Base-by-base conservation (phyloP, 2,797 vertebrate genomes). In the Calcarius lapponicus region DNA sequence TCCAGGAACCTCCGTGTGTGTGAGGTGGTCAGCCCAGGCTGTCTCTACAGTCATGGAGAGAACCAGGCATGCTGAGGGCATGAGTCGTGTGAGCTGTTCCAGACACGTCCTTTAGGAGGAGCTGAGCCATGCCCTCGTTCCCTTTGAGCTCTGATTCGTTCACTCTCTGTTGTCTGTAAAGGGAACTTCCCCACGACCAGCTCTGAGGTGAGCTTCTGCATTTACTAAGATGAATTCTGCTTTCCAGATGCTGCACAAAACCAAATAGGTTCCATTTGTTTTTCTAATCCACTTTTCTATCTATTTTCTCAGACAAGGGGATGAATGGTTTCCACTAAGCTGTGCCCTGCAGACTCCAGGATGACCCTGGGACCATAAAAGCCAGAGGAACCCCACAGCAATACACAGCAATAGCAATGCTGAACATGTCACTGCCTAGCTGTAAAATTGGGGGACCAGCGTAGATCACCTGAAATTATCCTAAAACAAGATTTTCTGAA, bases 101-200 rank as follows among this genome's bases (percentile, higher is more conserved):
- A 51, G 47, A 17, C 4, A 25, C 10, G 3, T 80, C 53, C 73
- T 29, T 56, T 1, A 65, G 50, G n/a, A 91, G 48, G 13, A 69
- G 48, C 14, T 3, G 5, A 82, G 50, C 16, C 17, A 25, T 71
- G 17, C 29, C 54, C 42, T 25, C 9, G 2, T n/a, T 40, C 34
- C 38, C 21, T 38, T 50, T 65, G n/a, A 25, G 29, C 17, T 8
- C n/a, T 60, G 42, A 26, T 21, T n/a, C n/a, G n/a, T n/a, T 73
- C 0, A 0, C 24, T 67, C 45, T 31, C 67, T 0, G 0, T 7
- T 80, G 16, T 31, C 25, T 17, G 3, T 50, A 38, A 25, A 74
- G n/a, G 10, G 10, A 3, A 83, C 29, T 48, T 5, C 17, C 6
- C 18, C 28, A 29, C 0, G 0, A 40, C 18, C 19, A 43, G 31